Conservation (phyloP, 1,140 invertebrate genomes). For the Dendroctonus ponderosae region DNA sequence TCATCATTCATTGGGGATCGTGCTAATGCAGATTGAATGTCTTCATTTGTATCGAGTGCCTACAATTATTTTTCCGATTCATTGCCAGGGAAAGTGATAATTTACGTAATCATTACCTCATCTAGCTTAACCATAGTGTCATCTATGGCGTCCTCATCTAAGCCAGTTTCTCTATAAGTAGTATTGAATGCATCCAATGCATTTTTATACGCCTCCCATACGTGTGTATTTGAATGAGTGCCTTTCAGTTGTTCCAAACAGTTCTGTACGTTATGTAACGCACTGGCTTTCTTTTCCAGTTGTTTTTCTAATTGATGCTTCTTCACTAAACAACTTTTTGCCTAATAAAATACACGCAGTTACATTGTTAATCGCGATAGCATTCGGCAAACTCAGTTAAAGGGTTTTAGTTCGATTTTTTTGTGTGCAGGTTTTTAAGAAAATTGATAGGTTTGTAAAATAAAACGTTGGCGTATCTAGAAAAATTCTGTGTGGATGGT, state of each 20-base stretch:
- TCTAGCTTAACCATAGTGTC: conserved; percentile 51
- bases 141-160: conserved; percentile 50
- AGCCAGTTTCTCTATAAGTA: conserved; percentile 48
- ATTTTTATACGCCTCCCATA: conserved; percentile 51
- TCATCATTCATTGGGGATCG: conserved; percentile 35
- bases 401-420: too few relatives aligned
- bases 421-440: too few relatives aligned
- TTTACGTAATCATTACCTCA: conserved; percentile 43
- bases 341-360: conserved; percentile 36
- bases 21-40: conserved; percentile 48
- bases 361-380: too few relatives aligned
- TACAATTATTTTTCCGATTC: conserved; percentile 15
- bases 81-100: too few relatives aligned
- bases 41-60: conserved; percentile 50
- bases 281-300: conserved; percentile 47
- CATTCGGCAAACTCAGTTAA: too few relatives aligned
- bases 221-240: conserved; percentile 46
- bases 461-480: too few relatives aligned
- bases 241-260: conserved; percentile 49
- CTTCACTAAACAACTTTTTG: conserved; percentile 51
- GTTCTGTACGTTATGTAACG: conserved; percentile 51
- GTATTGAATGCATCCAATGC: conserved; percentile 49
- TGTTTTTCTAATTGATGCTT: conserved; percentile 51
- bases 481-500: too few relatives aligned
- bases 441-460: too few relatives aligned